A percentile compares a stretch with the other conserved stretches of the same genome.
These are phyloP conservation scores for Smittia sp. DNA, from an alignment of 2,888 invertebrate species.

Conservation along the genomic window DNA sequence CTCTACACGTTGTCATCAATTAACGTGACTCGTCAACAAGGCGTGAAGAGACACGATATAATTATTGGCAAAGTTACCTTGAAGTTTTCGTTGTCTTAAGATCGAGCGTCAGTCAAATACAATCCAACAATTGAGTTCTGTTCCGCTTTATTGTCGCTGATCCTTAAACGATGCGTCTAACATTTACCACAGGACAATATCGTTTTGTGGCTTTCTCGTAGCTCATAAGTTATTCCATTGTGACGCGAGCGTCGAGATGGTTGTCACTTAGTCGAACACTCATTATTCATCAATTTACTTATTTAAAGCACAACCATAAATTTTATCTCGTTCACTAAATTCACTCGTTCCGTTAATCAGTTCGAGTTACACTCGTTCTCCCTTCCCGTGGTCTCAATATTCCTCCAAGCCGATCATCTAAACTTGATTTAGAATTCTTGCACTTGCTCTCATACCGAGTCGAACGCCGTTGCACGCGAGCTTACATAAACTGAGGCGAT, in stretches of 20 bases:
- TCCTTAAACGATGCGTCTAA: background rate
- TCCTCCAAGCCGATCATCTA: background rate
- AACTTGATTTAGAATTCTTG: background rate
- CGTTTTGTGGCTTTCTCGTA: background rate
- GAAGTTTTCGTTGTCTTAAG: background rate
- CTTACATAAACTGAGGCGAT: background rate
- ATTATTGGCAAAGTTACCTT: background rate
- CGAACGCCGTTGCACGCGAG: background rate
- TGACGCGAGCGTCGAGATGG: constrained; percentile 1
- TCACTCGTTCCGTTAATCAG: constrained; percentile 35
- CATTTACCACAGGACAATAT: constrained; percentile 6
- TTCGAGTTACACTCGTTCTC: constrained; percentile 33
- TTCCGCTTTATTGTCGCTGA: constrained; percentile 13
- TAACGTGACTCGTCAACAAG: background rate
- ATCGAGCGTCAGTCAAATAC: background rate
- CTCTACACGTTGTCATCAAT: background rate
- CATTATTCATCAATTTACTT: constrained; percentile 38
- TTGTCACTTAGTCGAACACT: constrained; percentile 17
- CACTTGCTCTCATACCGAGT: background rate
- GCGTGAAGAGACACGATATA: background rate
- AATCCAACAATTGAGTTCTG: background rate
- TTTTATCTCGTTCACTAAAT: constrained; percentile 2
- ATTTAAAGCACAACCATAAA: constrained; percentile 25
- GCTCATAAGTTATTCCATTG: constrained; percentile 5
- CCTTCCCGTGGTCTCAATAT: constrained; percentile 2